Conservation (phyloP, 2,113 vertebrate species). For the Pterocles gutturalis region DNA sequence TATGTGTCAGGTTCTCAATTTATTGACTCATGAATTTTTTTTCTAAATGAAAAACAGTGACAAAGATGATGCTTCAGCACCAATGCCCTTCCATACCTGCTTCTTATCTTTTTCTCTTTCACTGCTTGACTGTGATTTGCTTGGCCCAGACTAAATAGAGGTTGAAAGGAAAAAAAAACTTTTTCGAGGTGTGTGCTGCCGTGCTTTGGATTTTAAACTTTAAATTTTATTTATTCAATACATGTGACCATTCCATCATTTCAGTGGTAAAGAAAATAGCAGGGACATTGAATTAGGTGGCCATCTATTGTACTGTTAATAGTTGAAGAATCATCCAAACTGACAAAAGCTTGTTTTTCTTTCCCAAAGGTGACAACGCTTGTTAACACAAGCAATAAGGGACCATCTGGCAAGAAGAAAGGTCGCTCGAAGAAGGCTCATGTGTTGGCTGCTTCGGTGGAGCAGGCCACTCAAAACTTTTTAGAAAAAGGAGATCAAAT, state of each 20-base stretch:
- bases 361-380: conserved; percentile 91
- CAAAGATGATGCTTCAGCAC: not conserved
- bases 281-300: not conserved
- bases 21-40: not conserved
- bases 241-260: not conserved
- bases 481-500: conserved; percentile 98
- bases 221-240: not conserved
- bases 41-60: not conserved
- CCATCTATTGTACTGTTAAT: not conserved
- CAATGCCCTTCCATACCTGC: not conserved
- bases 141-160: not conserved
- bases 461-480: conserved; percentile 98
- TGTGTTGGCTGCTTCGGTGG: conserved; percentile 95
- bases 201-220: not conserved
- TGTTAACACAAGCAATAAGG: conserved; percentile 98
- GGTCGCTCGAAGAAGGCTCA: conserved; percentile 98
- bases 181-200: not conserved
- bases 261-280: not conserved
- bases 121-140: not conserved
- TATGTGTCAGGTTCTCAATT: not conserved
- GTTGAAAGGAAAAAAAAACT: not conserved
- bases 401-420: conserved; percentile 97
- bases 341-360: not conserved
- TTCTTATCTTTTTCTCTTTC: not conserved
- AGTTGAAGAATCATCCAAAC: not conserved